These are phyloP conservation scores for Drosophila imparisetae DNA, from an alignment of 2,888 invertebrate genomes.

Conservation along the genomic window DNA sequence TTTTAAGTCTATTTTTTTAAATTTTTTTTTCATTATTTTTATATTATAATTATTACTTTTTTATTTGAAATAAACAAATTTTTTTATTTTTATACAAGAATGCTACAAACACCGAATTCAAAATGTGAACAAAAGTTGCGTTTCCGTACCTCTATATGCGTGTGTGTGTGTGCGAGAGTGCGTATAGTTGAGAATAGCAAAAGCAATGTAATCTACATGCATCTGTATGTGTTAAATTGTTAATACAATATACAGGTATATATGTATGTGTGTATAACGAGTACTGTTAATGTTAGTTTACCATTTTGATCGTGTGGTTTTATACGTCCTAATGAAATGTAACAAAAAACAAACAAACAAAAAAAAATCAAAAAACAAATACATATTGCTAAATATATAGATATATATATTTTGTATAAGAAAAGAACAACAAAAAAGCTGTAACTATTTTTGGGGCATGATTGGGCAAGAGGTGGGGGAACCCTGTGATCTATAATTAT, in stretches of 20 bases:
- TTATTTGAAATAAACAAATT: constrained; percentile 57
- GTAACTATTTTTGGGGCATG: constrained; percentile 20
- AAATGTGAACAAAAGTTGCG: constrained; percentile 29
- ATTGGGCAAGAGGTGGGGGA: not conserved
- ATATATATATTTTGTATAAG: constrained; percentile 68
- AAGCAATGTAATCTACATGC: constrained; percentile 20
- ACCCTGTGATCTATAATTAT: not conserved
- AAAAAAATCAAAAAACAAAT: constrained; percentile 1
- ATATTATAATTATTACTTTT: constrained; percentile 42
- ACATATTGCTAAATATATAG: constrained; percentile 52
- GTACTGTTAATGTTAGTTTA: constrained; percentile 52
- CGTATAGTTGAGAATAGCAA: constrained; percentile 30
- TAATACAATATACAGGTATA: not conserved
- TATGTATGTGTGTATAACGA: constrained; percentile 1
- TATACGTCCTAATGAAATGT: constrained; percentile 61
- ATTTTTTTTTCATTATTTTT: constrained; percentile 1
- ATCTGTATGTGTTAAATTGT: constrained; percentile 5
- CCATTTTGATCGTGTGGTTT: constrained; percentile 55
- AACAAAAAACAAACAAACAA: constrained; percentile 28
- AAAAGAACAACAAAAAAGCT: constrained; percentile 24
- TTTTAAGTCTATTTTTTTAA: constrained; percentile 58
- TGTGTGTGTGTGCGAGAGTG: constrained; percentile 1
- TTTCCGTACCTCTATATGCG: constrained; percentile 19
- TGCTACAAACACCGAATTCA: constrained; percentile 30
- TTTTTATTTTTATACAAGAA: constrained; percentile 72